Conservation (phyloP, 2,888 invertebrate species). For the Plebejus anna region DNA sequence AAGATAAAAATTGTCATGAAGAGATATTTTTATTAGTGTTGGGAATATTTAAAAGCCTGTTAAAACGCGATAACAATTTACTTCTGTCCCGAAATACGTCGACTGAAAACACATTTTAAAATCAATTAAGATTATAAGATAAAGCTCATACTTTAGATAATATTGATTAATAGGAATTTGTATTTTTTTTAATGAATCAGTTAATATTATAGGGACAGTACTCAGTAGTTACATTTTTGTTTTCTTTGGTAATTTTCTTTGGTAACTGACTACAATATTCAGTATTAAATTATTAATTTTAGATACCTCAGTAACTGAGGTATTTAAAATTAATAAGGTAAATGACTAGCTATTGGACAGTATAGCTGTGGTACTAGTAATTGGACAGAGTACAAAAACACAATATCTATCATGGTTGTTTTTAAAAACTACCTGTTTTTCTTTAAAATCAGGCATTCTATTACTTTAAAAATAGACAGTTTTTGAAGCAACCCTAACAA, state of each 20-base stretch:
- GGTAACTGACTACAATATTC: too few relatives aligned
- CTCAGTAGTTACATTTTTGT: not conserved
- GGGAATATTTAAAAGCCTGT: constrained; percentile 23
- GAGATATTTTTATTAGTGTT: constrained; percentile 22
- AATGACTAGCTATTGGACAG: too few relatives aligned
- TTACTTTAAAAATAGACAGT: too few relatives aligned
- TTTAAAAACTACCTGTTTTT: too few relatives aligned
- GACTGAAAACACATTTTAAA: constrained; percentile 30
- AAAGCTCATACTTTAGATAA: constrained; percentile 43
- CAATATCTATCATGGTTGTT: too few relatives aligned
- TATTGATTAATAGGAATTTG: constrained; percentile 37
- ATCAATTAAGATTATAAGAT: constrained; percentile 47
- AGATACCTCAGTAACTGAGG: too few relatives aligned
- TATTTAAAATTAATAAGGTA: too few relatives aligned
- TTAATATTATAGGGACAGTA: not conserved
- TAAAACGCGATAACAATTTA: constrained; percentile 20
- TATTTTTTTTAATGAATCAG: constrained; percentile 8
- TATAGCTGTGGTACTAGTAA: too few relatives aligned
- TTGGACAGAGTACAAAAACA: too few relatives aligned
- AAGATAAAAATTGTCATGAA: constrained; percentile 19
- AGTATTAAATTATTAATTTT: too few relatives aligned
- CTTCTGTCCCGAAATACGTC: constrained; percentile 20
- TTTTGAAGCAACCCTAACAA: too few relatives aligned
- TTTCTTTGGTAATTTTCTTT: not conserved
- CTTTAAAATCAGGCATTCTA: too few relatives aligned